phyloP scores from a whole-genome alignment of 2,888 invertebrate genomes.

The Himalopsyche anomala region DNA sequence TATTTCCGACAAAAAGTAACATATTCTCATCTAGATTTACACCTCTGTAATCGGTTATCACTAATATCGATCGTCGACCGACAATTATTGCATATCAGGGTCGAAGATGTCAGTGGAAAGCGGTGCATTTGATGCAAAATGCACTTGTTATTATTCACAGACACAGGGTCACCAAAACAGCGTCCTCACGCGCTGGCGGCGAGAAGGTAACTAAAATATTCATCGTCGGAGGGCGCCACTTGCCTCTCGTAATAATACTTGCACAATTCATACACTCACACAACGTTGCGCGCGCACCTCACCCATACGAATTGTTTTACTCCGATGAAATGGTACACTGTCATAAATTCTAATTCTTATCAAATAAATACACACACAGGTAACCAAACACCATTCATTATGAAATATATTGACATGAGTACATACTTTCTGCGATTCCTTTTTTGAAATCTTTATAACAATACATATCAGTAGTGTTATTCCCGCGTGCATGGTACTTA shows the following conservation, averaged over 20 bases:
- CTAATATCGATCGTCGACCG: constrained; percentile 4
- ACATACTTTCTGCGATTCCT: too few relatives aligned
- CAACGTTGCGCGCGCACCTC: constrained; percentile 53
- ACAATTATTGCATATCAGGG: constrained; percentile 50
- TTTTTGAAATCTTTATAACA: too few relatives aligned
- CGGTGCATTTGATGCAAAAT: constrained; percentile 60
- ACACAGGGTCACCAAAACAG: constrained; percentile 49
- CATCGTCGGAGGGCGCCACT: constrained; percentile 58
- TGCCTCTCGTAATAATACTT: constrained; percentile 46
- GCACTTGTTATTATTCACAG: constrained; percentile 59
- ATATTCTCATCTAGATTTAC: neutral
- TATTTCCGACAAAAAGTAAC: constrained; percentile 2
- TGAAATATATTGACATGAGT: too few relatives aligned
- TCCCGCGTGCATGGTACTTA: too few relatives aligned
- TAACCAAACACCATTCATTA: neutral
- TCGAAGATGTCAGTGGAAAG: constrained; percentile 59
- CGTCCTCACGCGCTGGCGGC: constrained; percentile 59
- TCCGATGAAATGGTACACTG: constrained; percentile 9
- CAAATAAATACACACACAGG: neutral
- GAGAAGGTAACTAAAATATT: constrained; percentile 58
- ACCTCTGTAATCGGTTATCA: constrained; percentile 13
- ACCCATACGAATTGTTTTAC: constrained; percentile 38
- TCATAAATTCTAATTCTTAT: constrained; percentile 5
- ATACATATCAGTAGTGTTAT: too few relatives aligned
- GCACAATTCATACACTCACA: constrained; percentile 51